Evolutionary conservation across 2,797 vertebrate species (phyloP).

Genomic region (Sebastolobus altivelis): DNA sequence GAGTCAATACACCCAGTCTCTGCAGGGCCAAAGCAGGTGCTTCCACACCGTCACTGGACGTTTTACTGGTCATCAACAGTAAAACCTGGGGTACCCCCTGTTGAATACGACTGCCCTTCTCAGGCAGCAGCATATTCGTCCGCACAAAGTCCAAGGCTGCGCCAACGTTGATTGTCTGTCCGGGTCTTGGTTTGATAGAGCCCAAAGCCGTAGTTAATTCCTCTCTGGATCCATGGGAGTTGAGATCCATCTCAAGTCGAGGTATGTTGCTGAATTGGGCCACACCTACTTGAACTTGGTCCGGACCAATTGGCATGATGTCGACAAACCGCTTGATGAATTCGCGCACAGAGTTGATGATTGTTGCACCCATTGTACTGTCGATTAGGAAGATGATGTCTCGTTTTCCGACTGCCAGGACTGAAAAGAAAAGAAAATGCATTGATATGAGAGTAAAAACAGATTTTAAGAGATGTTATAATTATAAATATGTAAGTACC

Average conservation of each 20-base stretch:
- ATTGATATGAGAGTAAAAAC: constrained; percentile 13
- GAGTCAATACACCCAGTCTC: constrained; percentile 85
- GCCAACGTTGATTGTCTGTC: constrained; percentile 86
- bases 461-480: background rate
- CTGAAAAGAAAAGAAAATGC: constrained; percentile 80
- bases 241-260: constrained; percentile 90
- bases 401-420: constrained; percentile 89
- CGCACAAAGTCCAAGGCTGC: constrained; percentile 90
- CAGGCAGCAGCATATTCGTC: constrained; percentile 85
- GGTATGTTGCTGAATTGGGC: constrained; percentile 86
- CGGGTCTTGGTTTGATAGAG: constrained; percentile 82
- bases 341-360: constrained; percentile 86
- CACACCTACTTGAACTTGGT: constrained; percentile 91
- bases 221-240: constrained; percentile 80
- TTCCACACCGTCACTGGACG: constrained; percentile 88
- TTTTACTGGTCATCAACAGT: constrained; percentile 90
- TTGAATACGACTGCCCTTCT: constrained; percentile 87
- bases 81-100: constrained; percentile 90
- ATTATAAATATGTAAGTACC: background rate
- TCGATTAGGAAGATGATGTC: constrained; percentile 98
- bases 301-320: constrained; percentile 90
- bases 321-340: constrained; percentile 90
- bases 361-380: constrained; percentile 86
- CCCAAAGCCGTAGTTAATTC: constrained; percentile 76
- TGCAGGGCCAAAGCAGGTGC: constrained; percentile 84